A percentile compares a stretch with the other conserved stretches of the same genome.
phyloP scores from a whole-genome alignment of 2,888 invertebrate genomes.

The Prosopocoilus inquinatus region DNA sequence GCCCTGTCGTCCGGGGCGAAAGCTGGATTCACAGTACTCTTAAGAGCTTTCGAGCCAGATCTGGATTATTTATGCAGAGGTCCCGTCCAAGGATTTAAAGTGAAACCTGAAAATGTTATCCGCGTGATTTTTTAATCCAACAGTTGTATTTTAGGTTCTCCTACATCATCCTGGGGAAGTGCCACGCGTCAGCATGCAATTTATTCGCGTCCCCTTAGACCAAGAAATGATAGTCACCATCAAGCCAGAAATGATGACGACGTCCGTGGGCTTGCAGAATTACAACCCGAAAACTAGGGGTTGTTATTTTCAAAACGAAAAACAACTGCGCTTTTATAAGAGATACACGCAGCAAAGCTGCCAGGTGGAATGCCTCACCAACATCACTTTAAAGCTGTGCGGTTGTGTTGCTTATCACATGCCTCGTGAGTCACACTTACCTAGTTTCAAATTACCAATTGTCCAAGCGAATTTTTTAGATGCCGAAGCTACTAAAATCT shows the following conservation, averaged over 20 bases:
- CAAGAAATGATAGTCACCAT: conserved; percentile 71
- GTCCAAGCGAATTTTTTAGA: conserved; percentile 51
- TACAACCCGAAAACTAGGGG: conserved; percentile 66
- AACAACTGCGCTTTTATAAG: conserved; percentile 63
- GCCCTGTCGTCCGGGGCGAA: conserved; percentile 66
- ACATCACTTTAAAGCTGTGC: conserved; percentile 62
- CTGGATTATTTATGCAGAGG: conserved; percentile 70
- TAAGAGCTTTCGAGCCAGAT: conserved; percentile 60
- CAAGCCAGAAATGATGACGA: conserved; percentile 75
- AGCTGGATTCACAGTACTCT: conserved; percentile 63
- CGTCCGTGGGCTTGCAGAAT: conserved; percentile 62
- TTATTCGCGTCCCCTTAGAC: conserved; percentile 67
- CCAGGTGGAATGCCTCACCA: conserved; percentile 69
- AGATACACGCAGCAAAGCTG: conserved; percentile 73
- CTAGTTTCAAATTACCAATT: not conserved
- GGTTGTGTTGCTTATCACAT: conserved; percentile 71
- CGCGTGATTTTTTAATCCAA: not conserved
- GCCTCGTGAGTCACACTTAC: conserved; percentile 54
- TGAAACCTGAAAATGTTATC: not conserved
- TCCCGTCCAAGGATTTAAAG: conserved; percentile 74
- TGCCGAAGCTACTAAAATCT: conserved; percentile 56
- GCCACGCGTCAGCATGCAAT: conserved; percentile 66
- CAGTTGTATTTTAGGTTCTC: conserved; percentile 52
- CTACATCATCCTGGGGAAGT: conserved; percentile 69
- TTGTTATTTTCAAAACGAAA: conserved; percentile 68